These are phyloP conservation scores for Drosophila meridiana DNA, from an alignment of 2,888 invertebrate species.

Conservation along the genomic window DNA sequence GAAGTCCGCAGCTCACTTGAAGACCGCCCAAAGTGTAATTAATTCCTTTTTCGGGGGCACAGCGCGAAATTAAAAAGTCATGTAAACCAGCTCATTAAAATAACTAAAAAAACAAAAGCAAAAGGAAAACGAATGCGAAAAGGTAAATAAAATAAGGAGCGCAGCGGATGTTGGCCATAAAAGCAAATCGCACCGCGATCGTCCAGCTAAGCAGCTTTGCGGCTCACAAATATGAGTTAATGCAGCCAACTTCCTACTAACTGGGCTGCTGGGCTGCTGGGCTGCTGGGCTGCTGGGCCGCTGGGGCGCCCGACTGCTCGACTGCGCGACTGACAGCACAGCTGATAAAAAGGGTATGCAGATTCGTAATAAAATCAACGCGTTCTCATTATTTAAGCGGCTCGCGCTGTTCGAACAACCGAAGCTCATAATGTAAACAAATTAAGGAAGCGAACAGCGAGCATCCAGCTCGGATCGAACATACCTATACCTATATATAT, in stretches of 20 bases:
- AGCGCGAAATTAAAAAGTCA: conserved; percentile 85
- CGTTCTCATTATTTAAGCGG: conserved; percentile 74
- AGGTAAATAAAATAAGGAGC: conserved; percentile 10
- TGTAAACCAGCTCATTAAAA: conserved; percentile 86
- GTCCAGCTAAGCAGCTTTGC: conserved; percentile 14
- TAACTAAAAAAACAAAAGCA: conserved; percentile 64
- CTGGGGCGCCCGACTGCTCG: not conserved
- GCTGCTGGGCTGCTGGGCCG: not conserved
- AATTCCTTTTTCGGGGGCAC: conserved; percentile 83
- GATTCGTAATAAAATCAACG: conserved; percentile 74
- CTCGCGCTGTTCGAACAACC: conserved; percentile 81
- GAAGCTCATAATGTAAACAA: conserved; percentile 85
- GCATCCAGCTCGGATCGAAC: not conserved
- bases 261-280: not conserved
- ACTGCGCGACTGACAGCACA: conserved; percentile 11
- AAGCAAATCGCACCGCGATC: conserved; percentile 38
- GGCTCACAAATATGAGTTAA: conserved; percentile 28
- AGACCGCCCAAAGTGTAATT: conserved; percentile 85
- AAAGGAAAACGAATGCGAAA: not conserved
- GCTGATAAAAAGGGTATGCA: conserved; percentile 18
- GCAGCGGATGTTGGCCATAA: conserved; percentile 65
- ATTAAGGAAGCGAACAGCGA: conserved; percentile 68
- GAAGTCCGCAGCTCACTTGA: conserved; percentile 25
- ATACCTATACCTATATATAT: not conserved
- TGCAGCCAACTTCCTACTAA: conserved; percentile 30